Evolutionary conservation across 2,797 vertebrate genomes (phyloP), one percentile per base, ranked within the genome.

Genomic region (Chromobotia macracanthus): DNA sequence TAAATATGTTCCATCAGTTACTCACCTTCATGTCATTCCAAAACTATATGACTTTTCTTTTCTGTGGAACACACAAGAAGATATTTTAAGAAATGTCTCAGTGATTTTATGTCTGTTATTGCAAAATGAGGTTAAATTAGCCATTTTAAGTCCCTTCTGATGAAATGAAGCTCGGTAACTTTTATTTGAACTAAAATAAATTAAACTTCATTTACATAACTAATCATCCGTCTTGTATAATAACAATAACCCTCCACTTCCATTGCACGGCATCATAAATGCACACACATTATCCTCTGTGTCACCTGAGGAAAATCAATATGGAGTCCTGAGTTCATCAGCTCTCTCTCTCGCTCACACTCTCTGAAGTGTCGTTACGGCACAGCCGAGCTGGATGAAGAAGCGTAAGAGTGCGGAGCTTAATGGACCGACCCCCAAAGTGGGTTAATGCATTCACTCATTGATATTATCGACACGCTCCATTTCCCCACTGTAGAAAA

Each of bases 361-460:
- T 3, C 12, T 6, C 31, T 48, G 56, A 13, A 73, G 56, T 38
- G 25, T 16, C 21, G 61, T 53, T 23, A 38, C 11, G 2, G 19
- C 31, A 25, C 1, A 53, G 61, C 10, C 5, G 19, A 25, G 41
- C 48, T 55, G 55, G 21, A 44, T 53, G 50, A 65, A 69, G 50
- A n/a, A 69, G 58, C 44, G 21, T 70, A 74, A 46, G 18, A 2
- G 18, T 63, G 13, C 15, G 53, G 23, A 80, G 3, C 73, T 51
- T 83, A 77, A 79, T 51, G 51, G 84, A 81, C 61, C 68, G 21
- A 84, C 64, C 72, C 46, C 69, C 44, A 58, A 84, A 63, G 72
- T 83, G 73, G 68, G 81, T 77, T 83, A 83, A 81, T 77, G 69
- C 75, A 79, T 80, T 83, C 38, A 56, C 63, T 77, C 65, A 79